Conservation (phyloP, 2,797 vertebrate species). For the Masticophis lateralis region DNA sequence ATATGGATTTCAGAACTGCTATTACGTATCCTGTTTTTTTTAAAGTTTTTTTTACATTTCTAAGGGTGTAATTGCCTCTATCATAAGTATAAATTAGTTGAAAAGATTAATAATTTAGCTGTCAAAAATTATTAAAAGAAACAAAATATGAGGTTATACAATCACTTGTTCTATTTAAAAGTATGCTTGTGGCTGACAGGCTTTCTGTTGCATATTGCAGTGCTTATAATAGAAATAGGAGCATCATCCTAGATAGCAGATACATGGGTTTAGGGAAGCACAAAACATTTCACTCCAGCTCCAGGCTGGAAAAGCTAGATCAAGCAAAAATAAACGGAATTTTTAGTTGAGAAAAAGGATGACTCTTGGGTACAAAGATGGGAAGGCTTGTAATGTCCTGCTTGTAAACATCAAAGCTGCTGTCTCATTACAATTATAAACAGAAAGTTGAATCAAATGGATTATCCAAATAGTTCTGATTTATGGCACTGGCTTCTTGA, state of each 20-base stretch:
- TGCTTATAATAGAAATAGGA: background rate
- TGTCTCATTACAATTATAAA: background rate
- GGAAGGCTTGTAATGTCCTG: background rate
- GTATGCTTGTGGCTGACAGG: background rate
- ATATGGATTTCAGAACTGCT: background rate
- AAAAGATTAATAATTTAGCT: slow-evolving; percentile 34
- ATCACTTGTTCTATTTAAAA: fast-evolving
- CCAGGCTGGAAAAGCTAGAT: background rate
- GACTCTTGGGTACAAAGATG: background rate
- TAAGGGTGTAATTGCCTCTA: slow-evolving; percentile 3
- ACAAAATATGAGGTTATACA: background rate
- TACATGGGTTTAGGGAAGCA: background rate
- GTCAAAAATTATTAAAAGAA: background rate
- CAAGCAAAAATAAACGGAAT: background rate
- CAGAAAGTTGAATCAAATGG: background rate
- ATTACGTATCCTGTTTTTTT: background rate
- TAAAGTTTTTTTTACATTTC: background rate
- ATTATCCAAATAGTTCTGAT: background rate
- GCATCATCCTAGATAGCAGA: background rate
- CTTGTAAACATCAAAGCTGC: background rate
- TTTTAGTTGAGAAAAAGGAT: background rate
- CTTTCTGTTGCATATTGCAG: background rate
- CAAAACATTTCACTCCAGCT: background rate
- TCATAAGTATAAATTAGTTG: background rate
- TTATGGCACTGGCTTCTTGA: background rate